Evolutionary conservation across 2,797 vertebrate species (phyloP), one percentile per base, ranked within the genome.

Genomic region (Sylvia borin): DNA sequence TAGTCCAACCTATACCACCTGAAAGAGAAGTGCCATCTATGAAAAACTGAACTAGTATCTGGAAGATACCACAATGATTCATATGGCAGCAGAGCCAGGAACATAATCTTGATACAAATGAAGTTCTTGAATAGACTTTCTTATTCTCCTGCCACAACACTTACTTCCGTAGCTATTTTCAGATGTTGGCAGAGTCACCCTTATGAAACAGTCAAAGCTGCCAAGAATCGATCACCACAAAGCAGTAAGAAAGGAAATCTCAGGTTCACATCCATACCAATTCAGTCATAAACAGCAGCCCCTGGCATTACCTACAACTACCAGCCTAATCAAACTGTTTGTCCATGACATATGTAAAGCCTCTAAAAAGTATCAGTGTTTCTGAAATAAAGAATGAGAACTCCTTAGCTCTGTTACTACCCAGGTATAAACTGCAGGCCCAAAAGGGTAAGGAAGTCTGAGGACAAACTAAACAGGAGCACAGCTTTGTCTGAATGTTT

Each of bases 1-100:
- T 99, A 65, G 98, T 98, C 99, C 99, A 99, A 76, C 97, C 98
- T 54, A 97, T 32, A 84, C 98, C 98, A 92, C 97, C 98, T 99
- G 81, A 75, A 90, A 96, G 47, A 90, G 91, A 95, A 92, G 72
- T 19, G 20, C 17, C 91, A 68, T 25, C 51, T 45, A 62, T 92
- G 47, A 93, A 77, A 88, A 83, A 50, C 62, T 10, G 14, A 74
- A 50, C 31, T 16, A 36, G 7, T 17, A 48, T 24, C 55, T 1
- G 0, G 54, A 95, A 62, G 2, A 10, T 2, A 3, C 45, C 58
- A 48, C 5, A 42, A 45, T 38, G 21, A 80, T 13, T 81, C 21
- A 72, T 20, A 61, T 19, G 25, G 38, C 80, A 92, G 24, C 17
- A 88, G 27, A 88, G 45, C 22, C 31, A 85, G 45, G 34, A 88